These are phyloP conservation scores for Oophaga pumilio DNA, from an alignment of 2,113 vertebrate genomes.

Conservation along the genomic window DNA sequence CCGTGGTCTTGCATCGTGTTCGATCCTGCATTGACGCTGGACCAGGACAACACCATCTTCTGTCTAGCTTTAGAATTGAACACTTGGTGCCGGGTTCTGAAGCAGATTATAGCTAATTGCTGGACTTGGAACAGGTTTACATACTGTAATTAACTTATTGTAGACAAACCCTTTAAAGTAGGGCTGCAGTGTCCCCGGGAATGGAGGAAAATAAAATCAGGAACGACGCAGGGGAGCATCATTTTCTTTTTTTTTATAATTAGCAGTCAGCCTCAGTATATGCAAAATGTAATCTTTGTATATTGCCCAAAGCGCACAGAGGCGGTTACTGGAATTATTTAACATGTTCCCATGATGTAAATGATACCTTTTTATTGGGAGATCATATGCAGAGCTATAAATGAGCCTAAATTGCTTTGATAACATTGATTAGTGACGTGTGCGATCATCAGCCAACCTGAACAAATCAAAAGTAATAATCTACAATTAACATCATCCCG, in stretches of 20 bases:
- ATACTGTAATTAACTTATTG: no score
- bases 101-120: no score
- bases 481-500: constrained; percentile 18
- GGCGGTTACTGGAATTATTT: not conserved
- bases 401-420: constrained; percentile 29
- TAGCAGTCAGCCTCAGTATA: not conserved
- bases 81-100: no score
- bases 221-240: not conserved
- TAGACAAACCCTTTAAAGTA: not conserved
- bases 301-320: not conserved
- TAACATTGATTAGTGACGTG: constrained; percentile 23
- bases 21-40: no score
- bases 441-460: constrained; percentile 14
- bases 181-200: not conserved
- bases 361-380: not conserved
- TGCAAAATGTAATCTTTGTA: not conserved
- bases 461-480: constrained; percentile 40
- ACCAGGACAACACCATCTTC: no score
- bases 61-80: no score
- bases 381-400: constrained; percentile 6
- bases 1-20: no score
- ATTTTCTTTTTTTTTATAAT: not conserved
- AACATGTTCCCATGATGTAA: constrained; percentile 29
- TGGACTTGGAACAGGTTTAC: no score
- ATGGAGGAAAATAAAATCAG: not conserved